These are phyloP conservation scores for Sebastes dallii DNA, from an alignment of 2,797 vertebrate species.

Conservation along the genomic window DNA sequence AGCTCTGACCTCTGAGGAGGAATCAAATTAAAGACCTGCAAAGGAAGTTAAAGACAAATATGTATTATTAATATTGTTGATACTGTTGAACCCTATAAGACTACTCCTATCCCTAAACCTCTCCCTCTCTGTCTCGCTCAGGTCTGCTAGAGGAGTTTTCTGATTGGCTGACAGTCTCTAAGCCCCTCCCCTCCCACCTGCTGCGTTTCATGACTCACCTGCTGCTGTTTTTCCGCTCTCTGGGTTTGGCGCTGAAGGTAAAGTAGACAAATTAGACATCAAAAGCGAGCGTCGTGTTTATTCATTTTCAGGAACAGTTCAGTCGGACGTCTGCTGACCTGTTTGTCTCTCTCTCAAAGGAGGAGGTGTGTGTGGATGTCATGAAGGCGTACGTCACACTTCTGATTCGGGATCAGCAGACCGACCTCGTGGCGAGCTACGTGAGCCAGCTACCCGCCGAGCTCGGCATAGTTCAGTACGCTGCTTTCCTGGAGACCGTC, in stretches of 20 bases:
- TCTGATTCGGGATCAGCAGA: conserved; percentile 88
- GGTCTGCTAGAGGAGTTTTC: conserved; percentile 93
- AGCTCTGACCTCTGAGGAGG: not conserved
- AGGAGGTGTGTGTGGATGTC: conserved; percentile 92
- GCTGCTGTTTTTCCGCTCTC: conserved; percentile 91
- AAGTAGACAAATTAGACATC: not conserved
- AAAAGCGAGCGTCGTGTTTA: not conserved
- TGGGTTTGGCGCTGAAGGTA: conserved; percentile 94
- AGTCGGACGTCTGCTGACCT: not conserved
- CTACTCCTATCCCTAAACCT: not conserved
- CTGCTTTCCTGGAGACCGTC: conserved; percentile 90
- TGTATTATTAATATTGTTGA: not conserved
- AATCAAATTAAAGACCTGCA: not conserved
- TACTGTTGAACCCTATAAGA: not conserved
- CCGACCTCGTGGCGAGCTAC: conserved; percentile 91
- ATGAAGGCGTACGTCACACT: conserved; percentile 91
- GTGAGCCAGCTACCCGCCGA: conserved; percentile 90
- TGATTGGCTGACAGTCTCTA: conserved; percentile 89
- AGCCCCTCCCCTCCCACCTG: conserved; percentile 92
- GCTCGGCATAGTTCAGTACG: conserved; percentile 88
- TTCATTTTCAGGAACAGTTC: not conserved
- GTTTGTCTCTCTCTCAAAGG: conserved; percentile 71
- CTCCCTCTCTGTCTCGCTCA: conserved; percentile 32
- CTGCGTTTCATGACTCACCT: conserved; percentile 96
- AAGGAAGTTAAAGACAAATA: not conserved